Conservation (phyloP, 2,888 invertebrate genomes). For the Sicus ferrugineus region DNA sequence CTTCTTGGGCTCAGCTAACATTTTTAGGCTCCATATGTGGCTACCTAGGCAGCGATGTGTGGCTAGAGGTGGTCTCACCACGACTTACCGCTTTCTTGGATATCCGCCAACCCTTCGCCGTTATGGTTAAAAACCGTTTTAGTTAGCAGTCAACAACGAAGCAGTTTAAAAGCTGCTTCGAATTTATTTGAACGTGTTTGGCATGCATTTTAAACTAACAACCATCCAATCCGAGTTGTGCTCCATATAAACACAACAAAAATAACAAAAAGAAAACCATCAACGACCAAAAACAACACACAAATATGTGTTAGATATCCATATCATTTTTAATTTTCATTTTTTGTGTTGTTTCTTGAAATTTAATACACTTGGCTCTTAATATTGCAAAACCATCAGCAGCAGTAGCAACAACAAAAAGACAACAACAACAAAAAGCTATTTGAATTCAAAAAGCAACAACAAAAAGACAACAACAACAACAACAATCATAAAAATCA, state of each 20-base stretch:
- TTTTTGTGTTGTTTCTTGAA: slow-evolving; percentile 18
- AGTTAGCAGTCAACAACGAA: no score
- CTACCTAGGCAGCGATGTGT: not conserved
- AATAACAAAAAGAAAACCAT: slow-evolving; percentile 7
- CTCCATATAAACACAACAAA: not conserved
- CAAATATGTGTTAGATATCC: not conserved
- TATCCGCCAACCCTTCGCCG: not conserved
- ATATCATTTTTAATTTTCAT: not conserved
- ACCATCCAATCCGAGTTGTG: slow-evolving; percentile 8
- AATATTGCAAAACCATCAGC: slow-evolving; percentile 14
- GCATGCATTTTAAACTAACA: slow-evolving; percentile 1
- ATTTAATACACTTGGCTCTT: slow-evolving; percentile 12
- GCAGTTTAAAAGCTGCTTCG: not conserved
- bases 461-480: slow-evolving; percentile 10
- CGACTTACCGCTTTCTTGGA: not conserved
- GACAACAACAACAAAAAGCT: slow-evolving; percentile 24
- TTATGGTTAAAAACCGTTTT: not conserved
- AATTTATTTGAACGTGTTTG: slow-evolving; percentile 15
- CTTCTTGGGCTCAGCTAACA: not conserved
- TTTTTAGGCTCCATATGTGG: no score
- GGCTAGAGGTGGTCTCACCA: not conserved
- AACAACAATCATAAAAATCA: not conserved
- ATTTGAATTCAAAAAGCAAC: not conserved
- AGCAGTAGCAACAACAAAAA: slow-evolving; percentile 16
- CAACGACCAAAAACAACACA: not conserved